These are phyloP conservation scores for Xiphophorus maculatus DNA, from an alignment of 2,113 vertebrate genomes.

Conservation along the genomic window DNA sequence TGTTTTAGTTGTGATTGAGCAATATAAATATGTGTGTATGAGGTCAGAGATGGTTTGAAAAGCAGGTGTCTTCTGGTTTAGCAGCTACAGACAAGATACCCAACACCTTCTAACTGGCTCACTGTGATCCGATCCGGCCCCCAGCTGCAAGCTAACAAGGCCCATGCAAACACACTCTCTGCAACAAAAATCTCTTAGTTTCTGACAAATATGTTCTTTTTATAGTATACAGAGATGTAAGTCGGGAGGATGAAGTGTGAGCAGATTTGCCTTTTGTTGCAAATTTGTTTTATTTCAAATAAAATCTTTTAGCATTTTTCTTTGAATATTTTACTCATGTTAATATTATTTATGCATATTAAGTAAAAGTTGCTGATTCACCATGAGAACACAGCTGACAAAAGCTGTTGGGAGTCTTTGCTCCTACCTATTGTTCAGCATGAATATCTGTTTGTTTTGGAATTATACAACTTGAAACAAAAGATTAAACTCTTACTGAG, in stretches of 20 bases:
- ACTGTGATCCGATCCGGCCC: not conserved
- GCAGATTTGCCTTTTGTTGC: too few species aligned
- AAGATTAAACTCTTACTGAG: not conserved
- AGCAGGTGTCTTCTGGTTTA: conserved; percentile 2
- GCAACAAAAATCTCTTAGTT: not conserved
- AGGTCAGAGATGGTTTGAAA: not conserved
- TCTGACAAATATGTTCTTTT: too few species aligned
- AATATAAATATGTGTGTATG: not conserved
- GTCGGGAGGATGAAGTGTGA: too few species aligned
- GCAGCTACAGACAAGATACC: not conserved
- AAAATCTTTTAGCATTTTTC: too few species aligned
- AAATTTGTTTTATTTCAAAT: too few species aligned
- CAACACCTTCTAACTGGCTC: not conserved
- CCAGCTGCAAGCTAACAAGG: conserved; percentile 6
- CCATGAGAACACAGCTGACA: not conserved
- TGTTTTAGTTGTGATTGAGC: not conserved
- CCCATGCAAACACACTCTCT: not conserved
- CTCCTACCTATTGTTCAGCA: not conserved
- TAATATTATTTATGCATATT: not conserved
- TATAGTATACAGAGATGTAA: too few species aligned
- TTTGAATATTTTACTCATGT: not conserved
- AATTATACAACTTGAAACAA: not conserved
- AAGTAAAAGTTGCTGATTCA: not conserved
- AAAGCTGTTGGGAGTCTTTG: not conserved
- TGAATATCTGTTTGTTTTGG: not conserved